Percentiles rank a stretch among this genome's conserved stretches.
These are phyloP conservation scores for Drosophila miranda DNA, from an alignment of 1,140 invertebrate genomes.

Conservation along the genomic window DNA sequence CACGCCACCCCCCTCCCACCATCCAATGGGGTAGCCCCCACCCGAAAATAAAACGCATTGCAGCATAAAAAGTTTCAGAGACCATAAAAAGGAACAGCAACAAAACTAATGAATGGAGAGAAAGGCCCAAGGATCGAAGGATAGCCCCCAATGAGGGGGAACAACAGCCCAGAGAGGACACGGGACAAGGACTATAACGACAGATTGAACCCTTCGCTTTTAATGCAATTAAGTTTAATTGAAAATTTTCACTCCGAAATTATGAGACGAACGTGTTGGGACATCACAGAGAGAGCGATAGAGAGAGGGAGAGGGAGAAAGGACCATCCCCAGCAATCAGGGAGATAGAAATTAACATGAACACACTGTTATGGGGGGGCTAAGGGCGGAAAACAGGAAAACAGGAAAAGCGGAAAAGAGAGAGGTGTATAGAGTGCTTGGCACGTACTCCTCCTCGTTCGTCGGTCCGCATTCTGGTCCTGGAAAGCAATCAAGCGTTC, in stretches of 20 bases:
- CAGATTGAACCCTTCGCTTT: constrained; percentile 81
- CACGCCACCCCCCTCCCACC: neutral
- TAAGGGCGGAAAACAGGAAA: neutral
- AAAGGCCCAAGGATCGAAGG: neutral
- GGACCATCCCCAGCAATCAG: constrained; percentile 58
- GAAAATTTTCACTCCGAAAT: constrained; percentile 80
- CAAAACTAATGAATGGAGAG: constrained; percentile 46
- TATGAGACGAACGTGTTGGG: constrained; percentile 73
- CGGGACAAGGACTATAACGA: constrained; percentile 58
- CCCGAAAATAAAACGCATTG: constrained; percentile 50
- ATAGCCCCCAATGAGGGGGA: neutral
- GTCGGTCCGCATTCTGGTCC: constrained; percentile 20
- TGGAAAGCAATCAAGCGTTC: constrained; percentile 74
- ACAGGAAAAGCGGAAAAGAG: constrained; percentile 1
- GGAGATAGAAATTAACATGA: constrained; percentile 77
- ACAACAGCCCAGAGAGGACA: constrained; percentile 8
- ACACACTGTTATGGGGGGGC: constrained; percentile 43
- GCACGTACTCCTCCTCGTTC: constrained; percentile 56
- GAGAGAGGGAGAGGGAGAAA: constrained; percentile 11
- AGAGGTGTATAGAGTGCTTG: constrained; percentile 59
- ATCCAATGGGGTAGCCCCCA: neutral
- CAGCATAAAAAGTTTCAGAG: constrained; percentile 63
- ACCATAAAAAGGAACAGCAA: constrained; percentile 64
- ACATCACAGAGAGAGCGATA: neutral
- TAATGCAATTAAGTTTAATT: constrained; percentile 81